Base-by-base conservation (phyloP, 2,888 invertebrate species). In the Lottia gigantea region DNA sequence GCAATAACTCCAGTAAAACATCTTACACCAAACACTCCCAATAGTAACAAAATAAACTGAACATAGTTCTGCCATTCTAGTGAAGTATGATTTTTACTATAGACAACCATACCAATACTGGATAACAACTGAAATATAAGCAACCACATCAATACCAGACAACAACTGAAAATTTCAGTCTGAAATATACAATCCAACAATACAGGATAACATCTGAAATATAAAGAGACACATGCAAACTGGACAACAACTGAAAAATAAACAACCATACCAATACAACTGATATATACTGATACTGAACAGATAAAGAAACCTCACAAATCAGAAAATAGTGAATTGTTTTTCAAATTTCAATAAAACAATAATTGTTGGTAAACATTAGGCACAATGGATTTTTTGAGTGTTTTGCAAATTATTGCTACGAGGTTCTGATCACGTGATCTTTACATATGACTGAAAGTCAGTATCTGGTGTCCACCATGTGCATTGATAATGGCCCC, bases 1-100 rank as follows among this genome's bases (percentile, higher is more conserved):
- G 96, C 94, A 71, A 96, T 90, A 83, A 95, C 92, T 12, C 94
- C 93, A 0, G 95, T 95, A 95, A 95, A 96, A 68, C 95, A 90
- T 73, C 96, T 90, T 66, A 95, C 92, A 72, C 95, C 94, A 83
- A 94, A 94, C 73, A 94, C 93, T 72, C 90, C 90, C 61, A 88
- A 92, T 47, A 94, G 92, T 77, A 94, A 93, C 19, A 95, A 86
- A 6, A 84, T 75, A 71, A 95, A 95, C 85, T 95, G 94, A 2
- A 94, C 71, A 72, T 94, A 93, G 80, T 92, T 90, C 46, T 90
- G 89, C 93, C 93, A 93, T 7, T 66, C 66, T n/a, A 71, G 62
- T 91, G 90, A 49, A 0, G 73, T 64, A 40, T 73, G 70, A 31
- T 66, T 40, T 25, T 76, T 73, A 49, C 79, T 93, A 90, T 94